Conservation (phyloP, 2,113 vertebrate species). For the Chunga burmeisteri region DNA sequence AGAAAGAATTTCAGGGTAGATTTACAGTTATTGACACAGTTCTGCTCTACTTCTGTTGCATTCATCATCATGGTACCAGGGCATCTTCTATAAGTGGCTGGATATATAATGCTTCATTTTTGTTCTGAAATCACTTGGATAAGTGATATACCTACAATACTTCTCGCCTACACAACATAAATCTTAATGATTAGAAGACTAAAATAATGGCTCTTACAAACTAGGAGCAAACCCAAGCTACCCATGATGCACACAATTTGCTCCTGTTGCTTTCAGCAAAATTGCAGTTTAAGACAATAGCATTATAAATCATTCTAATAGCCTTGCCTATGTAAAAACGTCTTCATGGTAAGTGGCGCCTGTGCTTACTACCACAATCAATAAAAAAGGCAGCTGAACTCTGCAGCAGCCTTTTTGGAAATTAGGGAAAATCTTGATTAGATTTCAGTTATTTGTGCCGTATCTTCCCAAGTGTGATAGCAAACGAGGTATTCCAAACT, state of each 20-base stretch:
- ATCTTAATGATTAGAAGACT: slow-evolving; percentile 2
- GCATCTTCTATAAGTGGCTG: not conserved
- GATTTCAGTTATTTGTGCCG: not conserved
- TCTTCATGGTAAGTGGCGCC: not conserved
- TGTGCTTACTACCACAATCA: slow-evolving; percentile 10
- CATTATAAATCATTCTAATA: slow-evolving; percentile 38
- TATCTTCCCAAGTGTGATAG: not conserved
- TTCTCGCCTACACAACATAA: not conserved
- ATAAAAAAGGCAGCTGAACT: slow-evolving; percentile 28
- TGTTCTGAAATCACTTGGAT: not conserved
- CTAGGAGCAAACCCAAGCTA: not conserved
- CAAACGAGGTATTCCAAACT: not conserved
- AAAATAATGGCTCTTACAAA: not conserved
- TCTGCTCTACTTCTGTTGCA: not conserved
- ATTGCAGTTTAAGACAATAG: slow-evolving; percentile 21
- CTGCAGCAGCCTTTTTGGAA: slow-evolving; percentile 5
- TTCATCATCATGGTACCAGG: not conserved
- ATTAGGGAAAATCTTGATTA: slow-evolving; percentile 33
- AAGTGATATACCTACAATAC: not conserved
- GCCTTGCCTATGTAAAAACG: not conserved
- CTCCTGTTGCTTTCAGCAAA: slow-evolving; percentile 28
- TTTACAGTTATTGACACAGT: not conserved
- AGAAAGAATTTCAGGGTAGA: not conserved
- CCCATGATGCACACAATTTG: not conserved
- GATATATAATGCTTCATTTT: not conserved